Evolutionary conservation across 2,888 invertebrate species (phyloP).

Genomic region (Synergus laeviventris): DNA sequence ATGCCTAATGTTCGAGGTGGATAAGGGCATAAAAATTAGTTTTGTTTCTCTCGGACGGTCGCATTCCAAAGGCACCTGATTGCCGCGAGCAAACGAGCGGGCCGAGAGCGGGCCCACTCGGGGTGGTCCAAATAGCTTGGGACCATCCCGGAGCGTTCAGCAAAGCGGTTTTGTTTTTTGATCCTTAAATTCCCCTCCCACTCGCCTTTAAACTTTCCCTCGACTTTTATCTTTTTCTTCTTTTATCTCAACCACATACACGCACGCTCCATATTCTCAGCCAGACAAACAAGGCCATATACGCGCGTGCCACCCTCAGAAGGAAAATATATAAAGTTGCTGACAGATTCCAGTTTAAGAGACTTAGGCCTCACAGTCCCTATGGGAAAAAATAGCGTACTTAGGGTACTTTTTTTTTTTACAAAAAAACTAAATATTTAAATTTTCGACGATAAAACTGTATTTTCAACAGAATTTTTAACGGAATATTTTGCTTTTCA

Average conservation of each 20-base stretch:
- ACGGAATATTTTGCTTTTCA: too few relatives aligned
- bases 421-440: too few relatives aligned
- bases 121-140: slow-evolving; percentile 72
- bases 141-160: slow-evolving; percentile 63
- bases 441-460: too few relatives aligned
- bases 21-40: slow-evolving; percentile 71
- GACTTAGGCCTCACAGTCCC: too few relatives aligned
- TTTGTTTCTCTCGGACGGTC: slow-evolving; percentile 70
- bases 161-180: slow-evolving; percentile 56
- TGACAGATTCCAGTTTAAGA: background rate
- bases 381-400: too few relatives aligned
- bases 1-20: slow-evolving; percentile 69
- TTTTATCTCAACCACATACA: background rate
- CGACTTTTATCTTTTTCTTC: background rate
- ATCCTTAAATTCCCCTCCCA: slow-evolving; percentile 43
- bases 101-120: slow-evolving; percentile 53
- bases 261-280: background rate
- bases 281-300: background rate
- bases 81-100: slow-evolving; percentile 63
- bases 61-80: slow-evolving; percentile 73
- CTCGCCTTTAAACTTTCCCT: slow-evolving; percentile 22
- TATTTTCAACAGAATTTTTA: too few relatives aligned
- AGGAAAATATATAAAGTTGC: slow-evolving; percentile 5
- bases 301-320: background rate
- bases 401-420: too few relatives aligned